Evolutionary conservation across 2,888 invertebrate genomes (phyloP), one percentile per base, ranked within the genome.

Genomic region (Reticulitermes lucifugus): DNA sequence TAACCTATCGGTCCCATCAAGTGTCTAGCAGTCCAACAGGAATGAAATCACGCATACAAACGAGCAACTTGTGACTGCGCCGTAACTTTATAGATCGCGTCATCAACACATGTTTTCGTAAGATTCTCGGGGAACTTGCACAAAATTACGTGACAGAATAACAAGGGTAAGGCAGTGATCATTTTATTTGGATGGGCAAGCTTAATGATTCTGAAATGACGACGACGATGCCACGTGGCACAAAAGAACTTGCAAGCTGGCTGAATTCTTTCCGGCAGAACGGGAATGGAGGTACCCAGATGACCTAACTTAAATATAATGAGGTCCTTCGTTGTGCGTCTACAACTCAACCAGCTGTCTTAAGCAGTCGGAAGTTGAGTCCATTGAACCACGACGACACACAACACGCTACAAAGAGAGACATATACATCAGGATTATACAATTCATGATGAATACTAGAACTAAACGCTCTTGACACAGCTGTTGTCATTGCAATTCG

Each of bases 301-400:
- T 51, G 51, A 46, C 77, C 29, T 41, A 73, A 73, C 73, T 73
- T 35, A 35, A 29, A 35, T 21, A 73, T 73, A 73, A 73, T 21
- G 35, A 29, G 73, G 73, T 73, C 41, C 73, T 77, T 43, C 77
- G n/a, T 43, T 46, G 25, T 10, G 25, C 25, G 14, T 12, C 60
- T 60, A n/a, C 60, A 60, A 41, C 14, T 46, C 2, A 21, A 21
- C 73, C 77, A 77, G 77, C 77, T 77, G 77, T 77, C 77, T 77
- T 77, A 77, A 51, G n/a, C 77, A 77, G 51, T 77, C 35, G 77
- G 77, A 77, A 77, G 77, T 77, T n/a, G 41, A 21, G 77, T 77
- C 46, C 46, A 77, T 77, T 77, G 41, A 41, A 29, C 73, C 73
- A 21, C 41, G 41, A 29, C 29, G 41, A 29, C 29, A 73, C 35